phyloP scores from a whole-genome alignment of 2,888 invertebrate genomes.

The Drosophila greeni region DNA sequence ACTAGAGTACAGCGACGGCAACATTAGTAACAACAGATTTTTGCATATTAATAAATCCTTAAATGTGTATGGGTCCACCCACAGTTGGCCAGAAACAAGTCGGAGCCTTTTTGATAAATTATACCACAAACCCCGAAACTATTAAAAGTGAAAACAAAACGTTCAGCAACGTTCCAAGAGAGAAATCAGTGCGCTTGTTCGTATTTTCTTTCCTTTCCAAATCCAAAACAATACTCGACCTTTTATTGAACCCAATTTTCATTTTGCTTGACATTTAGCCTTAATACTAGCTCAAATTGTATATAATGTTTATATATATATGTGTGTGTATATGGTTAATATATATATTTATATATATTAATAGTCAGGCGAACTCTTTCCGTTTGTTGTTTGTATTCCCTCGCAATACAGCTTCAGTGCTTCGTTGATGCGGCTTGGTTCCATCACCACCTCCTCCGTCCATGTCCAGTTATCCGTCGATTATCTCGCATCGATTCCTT shows the following conservation, averaged over 20 bases:
- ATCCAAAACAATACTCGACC: conserved; percentile 52
- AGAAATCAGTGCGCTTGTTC: not conserved
- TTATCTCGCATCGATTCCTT: conserved; percentile 4
- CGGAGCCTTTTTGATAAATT: conserved; percentile 11
- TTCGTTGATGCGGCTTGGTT: conserved; percentile 30
- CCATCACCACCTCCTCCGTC: conserved; percentile 16
- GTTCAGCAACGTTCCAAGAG: not conserved
- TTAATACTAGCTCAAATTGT: conserved; percentile 35
- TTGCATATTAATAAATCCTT: conserved; percentile 15
- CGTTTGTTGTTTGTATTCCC: not conserved
- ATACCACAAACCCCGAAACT: conserved; percentile 1
- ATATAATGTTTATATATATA: conserved; percentile 22
- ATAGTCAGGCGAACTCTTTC: conserved; percentile 28
- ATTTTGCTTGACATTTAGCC: conserved; percentile 21
- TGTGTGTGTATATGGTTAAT: conserved; percentile 14
- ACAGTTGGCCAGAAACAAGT: not conserved
- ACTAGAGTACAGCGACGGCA: conserved; percentile 45
- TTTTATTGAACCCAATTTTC: conserved; percentile 58
- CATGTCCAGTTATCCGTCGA: conserved; percentile 1
- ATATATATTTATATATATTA: conserved; percentile 24
- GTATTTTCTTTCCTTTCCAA: conserved; percentile 4
- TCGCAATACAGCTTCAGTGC: conserved; percentile 4
- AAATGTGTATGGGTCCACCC: not conserved
- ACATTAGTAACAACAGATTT: conserved; percentile 1
- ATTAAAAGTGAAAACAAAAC: conserved; percentile 4